These are phyloP conservation scores for Bombus confusus DNA, from an alignment of 1,140 invertebrate species.

Conservation along the genomic window DNA sequence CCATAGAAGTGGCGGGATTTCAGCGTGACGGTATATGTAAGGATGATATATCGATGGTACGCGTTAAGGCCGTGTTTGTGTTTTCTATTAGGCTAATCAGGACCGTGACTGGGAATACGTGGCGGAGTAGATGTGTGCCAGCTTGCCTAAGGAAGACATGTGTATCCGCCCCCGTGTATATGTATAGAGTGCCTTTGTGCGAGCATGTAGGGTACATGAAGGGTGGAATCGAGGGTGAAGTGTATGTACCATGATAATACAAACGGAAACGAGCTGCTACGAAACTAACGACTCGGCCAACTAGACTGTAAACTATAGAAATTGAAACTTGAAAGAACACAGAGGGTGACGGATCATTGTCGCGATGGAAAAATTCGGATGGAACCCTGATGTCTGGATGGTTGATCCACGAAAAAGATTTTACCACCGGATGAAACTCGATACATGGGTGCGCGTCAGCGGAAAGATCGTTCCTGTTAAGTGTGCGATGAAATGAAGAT, in stretches of 20 bases:
- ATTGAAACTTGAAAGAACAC: constrained; percentile 27
- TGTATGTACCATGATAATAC: constrained; percentile 1
- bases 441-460: neutral
- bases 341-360: neutral
- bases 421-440: neutral
- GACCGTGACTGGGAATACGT: constrained; percentile 76
- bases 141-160: constrained; percentile 37
- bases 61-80: constrained; percentile 72
- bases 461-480: neutral
- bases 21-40: constrained; percentile 45
- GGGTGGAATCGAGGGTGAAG: constrained; percentile 25
- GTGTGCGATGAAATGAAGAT: neutral
- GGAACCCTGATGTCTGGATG: neutral
- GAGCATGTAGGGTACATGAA: constrained; percentile 1
- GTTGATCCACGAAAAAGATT: constrained; percentile 2
- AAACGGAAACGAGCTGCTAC: constrained; percentile 26
- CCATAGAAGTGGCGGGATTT: constrained; percentile 18
- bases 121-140: constrained; percentile 63
- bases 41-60: constrained; percentile 74
- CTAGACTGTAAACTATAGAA: constrained; percentile 30
- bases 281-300: constrained; percentile 20
- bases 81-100: constrained; percentile 79
- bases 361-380: neutral
- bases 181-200: constrained; percentile 4
- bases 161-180: neutral